Evolutionary conservation across 1,140 invertebrate species (phyloP), one percentile per base, ranked within the genome.

Genomic region (Calosoma granatense): DNA sequence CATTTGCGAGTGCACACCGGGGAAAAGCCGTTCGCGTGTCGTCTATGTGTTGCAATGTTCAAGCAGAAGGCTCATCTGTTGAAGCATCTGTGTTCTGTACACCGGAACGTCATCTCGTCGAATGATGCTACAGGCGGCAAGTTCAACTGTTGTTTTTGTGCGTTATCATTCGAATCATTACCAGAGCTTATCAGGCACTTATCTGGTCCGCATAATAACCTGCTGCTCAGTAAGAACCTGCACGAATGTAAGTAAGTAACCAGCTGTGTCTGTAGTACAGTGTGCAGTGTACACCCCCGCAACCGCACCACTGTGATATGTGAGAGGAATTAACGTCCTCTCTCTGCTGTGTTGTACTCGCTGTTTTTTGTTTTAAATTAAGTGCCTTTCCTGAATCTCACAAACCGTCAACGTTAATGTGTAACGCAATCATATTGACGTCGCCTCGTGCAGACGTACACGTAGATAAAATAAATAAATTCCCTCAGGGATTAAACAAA

Each of bases 131-230:
- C 83, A 53, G 85, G 84, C 0, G 78, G 78, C 26, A 76, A 82
- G 19, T 90, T 88, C 63, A 88, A 86, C 64, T 91, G 88, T 68
- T 91, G 88, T 73, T 91, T 91, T 75, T 91, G 88, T 71, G 83
- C 86, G 60, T 75, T 89, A 62, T 86, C 82, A 52, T 91, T 90
- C 66, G 88, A 90, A 69, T 87, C 86, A 43, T 70, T 90, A 59
- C 88, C 88, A 58, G 88, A 91, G 69, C 76, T 91, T 20, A 90
- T 90, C 57, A 78, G 88, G 66, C 88, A 91, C 70, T 77, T 91
- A 56, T 90, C 88, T 2, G 88, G 88, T 30, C 87, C 88, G 57
- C 88, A 91, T 70, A 91, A 91, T 65, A 90, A 86, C 74, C 74
- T 91, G 63, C 77, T 91, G 43, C 78, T 91, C 61, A 90, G 87